Percentiles rank a stretch among this genome's conserved stretches.
Conservation (phyloP, 2,797 vertebrate species). For the Channallabes apus region DNA sequence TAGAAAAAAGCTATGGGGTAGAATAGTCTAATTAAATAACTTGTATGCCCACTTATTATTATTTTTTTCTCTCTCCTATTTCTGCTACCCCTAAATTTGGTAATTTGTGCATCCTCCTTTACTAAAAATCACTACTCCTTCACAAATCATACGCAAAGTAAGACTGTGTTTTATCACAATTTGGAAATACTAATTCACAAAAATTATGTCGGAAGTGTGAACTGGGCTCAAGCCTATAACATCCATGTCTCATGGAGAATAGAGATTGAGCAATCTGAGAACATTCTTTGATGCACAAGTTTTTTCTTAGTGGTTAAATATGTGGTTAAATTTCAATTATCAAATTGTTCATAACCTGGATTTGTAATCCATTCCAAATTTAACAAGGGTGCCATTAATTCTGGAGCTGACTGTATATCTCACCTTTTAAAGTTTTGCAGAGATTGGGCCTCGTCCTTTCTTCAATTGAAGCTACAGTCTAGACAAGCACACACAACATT, state of each 20-base stretch:
- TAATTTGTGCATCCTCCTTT: neutral
- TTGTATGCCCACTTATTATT: neutral
- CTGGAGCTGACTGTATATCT: neutral
- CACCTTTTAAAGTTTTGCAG: slow-evolving; percentile 96
- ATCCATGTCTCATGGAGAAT: neutral
- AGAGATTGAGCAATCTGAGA: neutral
- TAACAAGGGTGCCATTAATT: slow-evolving; percentile 13
- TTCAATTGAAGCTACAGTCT: slow-evolving; percentile 95
- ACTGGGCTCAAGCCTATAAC: neutral
- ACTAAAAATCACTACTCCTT: neutral
- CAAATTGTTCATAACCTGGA: too few species aligned
- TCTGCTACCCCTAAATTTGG: neutral
- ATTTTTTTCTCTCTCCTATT: neutral
- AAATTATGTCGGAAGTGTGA: too few species aligned
- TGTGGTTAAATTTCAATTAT: too few species aligned
- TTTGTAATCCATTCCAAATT: neutral
- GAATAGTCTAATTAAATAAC: neutral
- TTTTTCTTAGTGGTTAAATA: too few species aligned
- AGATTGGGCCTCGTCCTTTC: slow-evolving; percentile 95
- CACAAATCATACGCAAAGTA: too few species aligned
- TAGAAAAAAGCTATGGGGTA: neutral
- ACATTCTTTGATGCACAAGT: neutral
- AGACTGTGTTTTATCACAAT: too few species aligned
- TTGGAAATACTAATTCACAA: too few species aligned
- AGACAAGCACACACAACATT: slow-evolving; percentile 9